These are phyloP conservation scores for Nycticebus coucang DNA, from an alignment of 2,113 vertebrate species.

Conservation along the genomic window DNA sequence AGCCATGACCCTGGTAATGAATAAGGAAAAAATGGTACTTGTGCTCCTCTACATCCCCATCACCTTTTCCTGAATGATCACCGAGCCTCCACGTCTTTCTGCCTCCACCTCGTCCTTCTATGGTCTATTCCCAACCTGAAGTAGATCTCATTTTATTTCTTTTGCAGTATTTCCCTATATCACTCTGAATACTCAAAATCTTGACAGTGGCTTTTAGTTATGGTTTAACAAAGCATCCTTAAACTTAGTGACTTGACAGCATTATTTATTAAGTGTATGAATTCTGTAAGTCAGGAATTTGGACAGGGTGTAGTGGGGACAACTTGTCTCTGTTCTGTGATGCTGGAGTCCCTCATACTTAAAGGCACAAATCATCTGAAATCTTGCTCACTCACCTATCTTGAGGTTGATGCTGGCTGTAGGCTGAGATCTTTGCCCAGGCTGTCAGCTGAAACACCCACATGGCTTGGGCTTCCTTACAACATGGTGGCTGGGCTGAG, in stretches of 20 bases:
- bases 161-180: not conserved
- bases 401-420: not conserved
- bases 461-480: not conserved
- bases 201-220: not conserved
- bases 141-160: not conserved
- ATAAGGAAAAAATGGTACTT: not conserved
- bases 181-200: not conserved
- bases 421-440: not conserved
- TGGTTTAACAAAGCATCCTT: not conserved
- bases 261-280: too few species aligned
- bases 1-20: not conserved
- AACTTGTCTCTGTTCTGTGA: not conserved
- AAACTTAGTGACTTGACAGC: not conserved
- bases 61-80: not conserved
- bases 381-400: not conserved
- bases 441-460: rapidly evolving
- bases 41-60: not conserved
- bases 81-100: not conserved
- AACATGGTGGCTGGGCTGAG: not conserved
- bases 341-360: not conserved
- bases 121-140: not conserved
- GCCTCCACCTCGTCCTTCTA: not conserved
- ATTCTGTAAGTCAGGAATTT: not conserved
- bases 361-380: not conserved
- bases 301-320: not conserved